These are phyloP conservation scores for Diadromus collaris DNA, from an alignment of 2,888 invertebrate species.

Conservation along the genomic window DNA sequence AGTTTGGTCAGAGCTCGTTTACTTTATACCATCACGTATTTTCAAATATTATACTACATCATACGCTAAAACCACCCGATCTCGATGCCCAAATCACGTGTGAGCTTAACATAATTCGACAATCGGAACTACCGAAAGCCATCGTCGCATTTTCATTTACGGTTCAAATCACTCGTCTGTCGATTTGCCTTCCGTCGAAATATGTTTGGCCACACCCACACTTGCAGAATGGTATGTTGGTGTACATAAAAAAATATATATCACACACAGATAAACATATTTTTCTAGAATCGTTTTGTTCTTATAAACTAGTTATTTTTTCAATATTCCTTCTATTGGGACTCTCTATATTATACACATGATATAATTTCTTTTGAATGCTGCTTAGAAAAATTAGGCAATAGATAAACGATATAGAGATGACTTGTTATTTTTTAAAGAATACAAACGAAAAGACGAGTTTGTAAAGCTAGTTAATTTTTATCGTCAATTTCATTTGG, in stretches of 20 bases:
- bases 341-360: slow-evolving; percentile 44
- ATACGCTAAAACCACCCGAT: slow-evolving; percentile 71
- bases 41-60: slow-evolving; percentile 71
- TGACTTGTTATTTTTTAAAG: neutral
- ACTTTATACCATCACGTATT: slow-evolving; percentile 58
- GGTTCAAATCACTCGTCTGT: slow-evolving; percentile 1
- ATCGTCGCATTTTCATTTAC: slow-evolving; percentile 4
- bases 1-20: slow-evolving; percentile 59
- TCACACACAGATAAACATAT: slow-evolving; percentile 81
- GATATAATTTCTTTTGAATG: slow-evolving; percentile 74
- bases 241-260: slow-evolving; percentile 81
- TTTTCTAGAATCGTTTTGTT: slow-evolving; percentile 76
- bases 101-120: slow-evolving; percentile 67
- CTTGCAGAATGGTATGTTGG: slow-evolving; percentile 86
- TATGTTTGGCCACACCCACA: slow-evolving; percentile 76
- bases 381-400: slow-evolving; percentile 73
- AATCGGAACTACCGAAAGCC: slow-evolving; percentile 4
- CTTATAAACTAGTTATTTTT: slow-evolving; percentile 70
- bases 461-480: slow-evolving; percentile 51
- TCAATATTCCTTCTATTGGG: slow-evolving; percentile 62
- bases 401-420: slow-evolving; percentile 47
- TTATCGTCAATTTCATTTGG: slow-evolving; percentile 40
- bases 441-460: slow-evolving; percentile 32
- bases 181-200: slow-evolving; percentile 68
- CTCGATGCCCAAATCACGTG: slow-evolving; percentile 69